Base-by-base conservation (phyloP, 2,113 vertebrate genomes). In the Rhadina sibilatrix region DNA sequence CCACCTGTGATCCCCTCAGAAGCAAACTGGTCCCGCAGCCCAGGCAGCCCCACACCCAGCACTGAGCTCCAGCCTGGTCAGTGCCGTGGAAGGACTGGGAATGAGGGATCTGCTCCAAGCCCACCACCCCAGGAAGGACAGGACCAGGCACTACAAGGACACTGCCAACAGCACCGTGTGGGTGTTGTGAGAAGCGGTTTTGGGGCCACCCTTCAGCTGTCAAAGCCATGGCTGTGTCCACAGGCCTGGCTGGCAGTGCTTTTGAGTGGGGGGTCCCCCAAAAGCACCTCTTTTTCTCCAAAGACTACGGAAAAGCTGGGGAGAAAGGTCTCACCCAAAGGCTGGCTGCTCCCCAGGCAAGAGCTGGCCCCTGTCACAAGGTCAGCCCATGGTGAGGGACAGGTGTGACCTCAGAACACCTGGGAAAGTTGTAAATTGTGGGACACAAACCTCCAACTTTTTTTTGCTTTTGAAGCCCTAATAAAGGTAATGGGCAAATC, bases 401-500 rank as follows among this genome's bases (percentile, higher is more conserved):
- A 27, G 0, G 0, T 60, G 44, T 1, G 1, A 63, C 38, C 75
- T 59, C 79, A 59, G 82, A 65, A 61, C 31, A n/a, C 20, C 17
- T 4, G 30, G 66, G 27, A 31, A 83, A 56, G 40, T 4, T 37
- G 42, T 54, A 50, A 65, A 74, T 2, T 50, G 59, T 74, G 82
- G 87, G 78, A 80, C 85, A 76, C 57, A 60, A 74, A 52, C 2
- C 5, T 65, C 54, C 84, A 54, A 19, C 47, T n/a, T n/a, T n/a
- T n/a, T n/a, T n/a, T n/a, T 60, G 88, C 87, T 94, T 94, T 12
- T 37, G 13, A 87, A 88, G 71, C 46, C 75, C 44, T 83, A 96
- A 97, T 96, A 96, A 96, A 97, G 60, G 66, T 27, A n/a, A 80
- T 2, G 35, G 83, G 52, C 35, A 69, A 85, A 90, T 47, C 57